Evolutionary conservation across 2,797 vertebrate species (phyloP), one percentile per base, ranked within the genome.

Genomic region (Oryzias dopingdopingensis): DNA sequence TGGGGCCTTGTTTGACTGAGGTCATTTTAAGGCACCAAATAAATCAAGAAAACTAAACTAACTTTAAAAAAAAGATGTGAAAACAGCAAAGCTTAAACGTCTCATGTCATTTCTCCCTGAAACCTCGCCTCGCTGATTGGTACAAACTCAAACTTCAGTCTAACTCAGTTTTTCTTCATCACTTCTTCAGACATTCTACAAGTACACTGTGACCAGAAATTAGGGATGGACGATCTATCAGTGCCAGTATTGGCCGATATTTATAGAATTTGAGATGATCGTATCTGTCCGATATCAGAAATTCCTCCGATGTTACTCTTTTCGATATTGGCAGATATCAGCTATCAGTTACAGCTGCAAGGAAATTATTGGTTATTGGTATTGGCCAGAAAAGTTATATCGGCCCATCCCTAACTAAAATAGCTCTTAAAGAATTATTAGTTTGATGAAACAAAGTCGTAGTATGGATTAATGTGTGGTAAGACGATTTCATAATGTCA

Each of bases 351-450:
- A 22, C 20, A 22, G 20, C 20, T 22, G 20, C 20, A 22, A 3
- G 2, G 20, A 22, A 22, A 22, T 2, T 22, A 22, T 22, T 22
- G 20, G 2, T 22, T 22, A 22, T 22, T 22, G 2, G 20, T 22
- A 2, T 22, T 22, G 20, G 20, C 20, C 20, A 3, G 20, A 22
- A 22, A 22, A 22, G 3, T 22, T 22, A 0, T 22, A 22, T 22
- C 2, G 3, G 20, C 20, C 20, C 20, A 22, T 22, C 20, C 20
- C 20, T 22, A 22, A 22, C 20, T 22, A 22, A 70, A 73, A 70
- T 44, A 62, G 29, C 74, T 65, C 37, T 70, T 15, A 74, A 65
- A 71, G 56, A 81, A 74, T 76, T 4, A 3, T 42, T 58, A 72
- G 68, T 72, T 58, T 41, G 61, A 62, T 56, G 42, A 52, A 54